Percentiles rank a stretch among this genome's conserved stretches.
phyloP scores from a whole-genome alignment of 2,797 vertebrate genomes.

The Rhadinocentrus ornatus region DNA sequence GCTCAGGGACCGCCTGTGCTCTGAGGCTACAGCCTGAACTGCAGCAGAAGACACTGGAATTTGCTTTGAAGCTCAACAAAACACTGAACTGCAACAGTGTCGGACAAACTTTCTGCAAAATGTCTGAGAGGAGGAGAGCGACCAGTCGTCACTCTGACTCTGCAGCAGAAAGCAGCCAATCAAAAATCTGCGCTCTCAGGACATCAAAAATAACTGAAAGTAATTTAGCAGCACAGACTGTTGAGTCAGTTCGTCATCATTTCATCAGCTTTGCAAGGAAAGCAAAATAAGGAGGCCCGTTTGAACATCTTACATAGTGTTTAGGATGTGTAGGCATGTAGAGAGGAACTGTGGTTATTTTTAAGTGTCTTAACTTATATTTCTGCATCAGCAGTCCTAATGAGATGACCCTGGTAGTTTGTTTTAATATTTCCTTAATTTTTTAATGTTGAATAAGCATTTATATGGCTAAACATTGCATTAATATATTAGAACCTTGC shows the following conservation, averaged over 20 bases:
- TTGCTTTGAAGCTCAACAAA: slow-evolving; percentile 66
- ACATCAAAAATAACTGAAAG: slow-evolving; percentile 60
- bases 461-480: too few species aligned
- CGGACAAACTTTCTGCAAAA: slow-evolving; percentile 66
- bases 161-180: slow-evolving; percentile 69
- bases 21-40: slow-evolving; percentile 44
- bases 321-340: too few species aligned
- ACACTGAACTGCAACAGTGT: slow-evolving; percentile 40
- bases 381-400: slow-evolving; percentile 4
- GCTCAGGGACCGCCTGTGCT: slow-evolving; percentile 58
- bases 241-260: slow-evolving; percentile 63
- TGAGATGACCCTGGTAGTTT: not conserved
- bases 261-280: slow-evolving; percentile 59
- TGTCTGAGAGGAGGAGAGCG: slow-evolving; percentile 43
- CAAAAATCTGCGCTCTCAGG: slow-evolving; percentile 47
- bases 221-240: slow-evolving; percentile 47
- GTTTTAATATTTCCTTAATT: not conserved
- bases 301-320: too few species aligned
- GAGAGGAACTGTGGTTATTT: too few species aligned
- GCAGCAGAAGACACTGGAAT: slow-evolving; percentile 36
- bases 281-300: too few species aligned
- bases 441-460: too few species aligned
- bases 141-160: slow-evolving; percentile 59
- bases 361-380: not conserved
- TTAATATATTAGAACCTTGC: too few species aligned